Evolutionary conservation across 2,797 vertebrate species (phyloP), one percentile per base, ranked within the genome.

Genomic region (Silurus lanzhouensis): DNA sequence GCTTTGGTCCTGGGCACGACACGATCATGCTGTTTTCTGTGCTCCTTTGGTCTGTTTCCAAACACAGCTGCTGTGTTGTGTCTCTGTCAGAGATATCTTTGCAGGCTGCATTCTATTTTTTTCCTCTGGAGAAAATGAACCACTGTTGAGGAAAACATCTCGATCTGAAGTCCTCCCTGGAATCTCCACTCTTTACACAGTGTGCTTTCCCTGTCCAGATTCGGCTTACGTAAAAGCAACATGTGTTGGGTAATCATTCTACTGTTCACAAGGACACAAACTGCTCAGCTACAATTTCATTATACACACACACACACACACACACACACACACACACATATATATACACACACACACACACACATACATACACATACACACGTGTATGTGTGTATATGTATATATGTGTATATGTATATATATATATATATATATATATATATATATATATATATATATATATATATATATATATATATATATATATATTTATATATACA

Each of bases 131-230:
- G 85, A 88, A 86, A 88, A 87, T 89, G 60, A 88, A 83, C 86
- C 27, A 84, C 77, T 46, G 60, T 70, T 85, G 25, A 80, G 68
- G 78, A 81, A 68, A 82, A 78, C 70, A 74, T 88, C 86, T 83
- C 81, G 67, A 80, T 81, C 44, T 75, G 78, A 84, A 77, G 79
- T 67, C 79, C 83, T 87, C 86, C 74, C 87, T 80, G 86, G 82
- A 91, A 84, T 71, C 87, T 89, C 87, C 79, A 86, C 82, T 88
- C 82, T 89, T 83, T 83, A 85, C 68, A 63, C 75, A 84, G 81
- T 79, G 57, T 58, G 27, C 15, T 61, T 44, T 44, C 83, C 58
- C 66, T 75, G 44, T 83, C 83, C 71, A 57, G 63, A 22, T 58
- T 81, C 22, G 55, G 17, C 63, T 27, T 27, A 46, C 13, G 55